A percentile compares a stretch with the other conserved stretches of the same genome.
These are phyloP conservation scores for Epiblema foenella DNA, from an alignment of 2,888 invertebrate genomes.

Conservation along the genomic window DNA sequence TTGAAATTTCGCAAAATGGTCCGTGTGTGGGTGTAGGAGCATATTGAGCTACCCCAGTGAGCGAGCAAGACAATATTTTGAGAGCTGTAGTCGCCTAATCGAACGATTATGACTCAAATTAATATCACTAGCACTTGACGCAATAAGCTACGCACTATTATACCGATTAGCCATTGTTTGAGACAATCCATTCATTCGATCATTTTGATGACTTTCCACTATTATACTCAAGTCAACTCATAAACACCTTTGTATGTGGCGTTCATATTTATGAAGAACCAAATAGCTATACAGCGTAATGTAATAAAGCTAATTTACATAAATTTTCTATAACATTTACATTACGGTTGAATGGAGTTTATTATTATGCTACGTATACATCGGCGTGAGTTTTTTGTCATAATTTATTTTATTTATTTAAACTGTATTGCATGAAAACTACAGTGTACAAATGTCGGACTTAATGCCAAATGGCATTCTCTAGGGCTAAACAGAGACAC, in stretches of 20 bases:
- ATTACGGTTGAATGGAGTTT: constrained; percentile 65
- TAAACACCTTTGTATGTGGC: constrained; percentile 58
- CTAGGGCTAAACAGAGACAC: no score
- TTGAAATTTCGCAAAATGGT: no score
- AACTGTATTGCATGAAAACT: no score
- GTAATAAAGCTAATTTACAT: constrained; percentile 82
- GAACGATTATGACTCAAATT: not conserved
- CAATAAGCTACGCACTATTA: not conserved
- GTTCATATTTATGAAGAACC: constrained; percentile 75
- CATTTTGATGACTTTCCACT: constrained; percentile 54
- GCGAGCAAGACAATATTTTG: no score
- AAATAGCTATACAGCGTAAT: constrained; percentile 76
- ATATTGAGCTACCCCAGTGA: no score
- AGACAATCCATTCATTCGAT: constrained; percentile 11
- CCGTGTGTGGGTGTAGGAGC: no score
- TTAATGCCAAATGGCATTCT: no score
- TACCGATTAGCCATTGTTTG: not conserved
- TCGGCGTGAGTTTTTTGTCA: no score
- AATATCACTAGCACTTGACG: not conserved
- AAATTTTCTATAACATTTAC: constrained; percentile 82
- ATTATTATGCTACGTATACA: constrained; percentile 41
- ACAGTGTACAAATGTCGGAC: no score
- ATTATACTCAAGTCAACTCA: constrained; percentile 42
- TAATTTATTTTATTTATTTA: no score
- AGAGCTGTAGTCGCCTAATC: not conserved